Base-by-base conservation (phyloP, 2,797 vertebrate species). In the Acipenser transmontanus region DNA sequence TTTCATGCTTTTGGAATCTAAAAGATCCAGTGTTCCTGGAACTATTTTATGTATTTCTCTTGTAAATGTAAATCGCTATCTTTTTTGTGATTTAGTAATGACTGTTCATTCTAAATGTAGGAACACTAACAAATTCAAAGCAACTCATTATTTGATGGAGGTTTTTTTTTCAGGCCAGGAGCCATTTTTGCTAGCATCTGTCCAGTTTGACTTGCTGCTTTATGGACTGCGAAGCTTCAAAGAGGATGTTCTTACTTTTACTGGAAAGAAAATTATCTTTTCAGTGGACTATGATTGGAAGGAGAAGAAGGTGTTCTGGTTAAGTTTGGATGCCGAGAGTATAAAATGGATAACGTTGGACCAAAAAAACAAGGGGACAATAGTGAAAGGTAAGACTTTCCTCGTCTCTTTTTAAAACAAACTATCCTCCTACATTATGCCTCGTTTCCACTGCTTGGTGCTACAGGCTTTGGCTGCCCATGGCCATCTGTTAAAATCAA, bases 271-370 rank as follows among this genome's bases (percentile, higher is more conserved):
- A 1, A 83, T 84, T 0, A 81, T 93, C 66, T 93, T 93, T 74
- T 94, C 94, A 0, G 72, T 98, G 0, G 96, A 98, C 80, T 97
- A 94, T 70, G 87, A 94, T 74, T 82, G 84, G 79, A 69, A 73
- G 70, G 87, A 88, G 57, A 85, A 85, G 61, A 91, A 86, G 64
- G 51, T 95, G 56, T 98, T 93, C 79, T 99, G 96, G 95, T 82
- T 93, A 71, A 93, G 95, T 67, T 84, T 93, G 0, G 82, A 89
- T 74, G 91, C 92, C 54, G 85, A 94, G 74, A 95, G 92, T 76
- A 92, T 98, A 71, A 91, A 89, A 66, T 99, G 94, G 93, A 85
- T 89, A 7, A 82, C 82, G 67, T 76, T 91, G 8, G 69, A 76
- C 64, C 81, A 79, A 0, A 77, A 78, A 70, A 84, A 80, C 63